Conservation (phyloP, 2,797 vertebrate species). For the Gymnopithys bicolor region DNA sequence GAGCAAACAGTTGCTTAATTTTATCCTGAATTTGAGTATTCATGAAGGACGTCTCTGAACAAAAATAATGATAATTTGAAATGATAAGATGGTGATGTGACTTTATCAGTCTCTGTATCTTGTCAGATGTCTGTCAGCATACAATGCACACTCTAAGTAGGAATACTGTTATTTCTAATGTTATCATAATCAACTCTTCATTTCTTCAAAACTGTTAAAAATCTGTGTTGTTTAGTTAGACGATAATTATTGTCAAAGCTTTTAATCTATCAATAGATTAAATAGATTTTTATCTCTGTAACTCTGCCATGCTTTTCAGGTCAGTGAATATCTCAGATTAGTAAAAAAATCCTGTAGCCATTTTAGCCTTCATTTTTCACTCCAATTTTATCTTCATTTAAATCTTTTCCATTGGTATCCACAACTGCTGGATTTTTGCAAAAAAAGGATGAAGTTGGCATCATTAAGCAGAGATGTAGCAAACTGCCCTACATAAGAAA, state of each 20-base stretch:
- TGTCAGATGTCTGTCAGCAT: neutral
- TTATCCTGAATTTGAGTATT: neutral
- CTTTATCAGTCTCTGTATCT: neutral
- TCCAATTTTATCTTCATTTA: neutral
- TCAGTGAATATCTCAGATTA: neutral
- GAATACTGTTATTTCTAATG: neutral
- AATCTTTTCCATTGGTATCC: neutral
- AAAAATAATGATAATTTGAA: neutral
- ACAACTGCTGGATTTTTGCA: neutral
- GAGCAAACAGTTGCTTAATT: neutral
- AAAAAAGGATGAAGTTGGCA: neutral
- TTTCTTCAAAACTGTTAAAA: neutral
- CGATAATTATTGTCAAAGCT: neutral
- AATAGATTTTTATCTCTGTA: neutral
- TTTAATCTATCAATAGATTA: neutral
- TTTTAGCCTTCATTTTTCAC: neutral
- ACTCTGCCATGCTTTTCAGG: neutral
- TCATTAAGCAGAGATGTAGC: neutral
- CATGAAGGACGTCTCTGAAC: neutral
- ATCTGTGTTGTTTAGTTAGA: neutral
- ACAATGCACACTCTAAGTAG: neutral
- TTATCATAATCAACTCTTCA: neutral
- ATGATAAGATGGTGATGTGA: neutral
- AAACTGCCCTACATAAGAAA: constrained; percentile 8
- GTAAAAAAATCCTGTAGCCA: neutral